Base-by-base conservation (phyloP, 2,888 invertebrate genomes). In the Drosophila prolongata region DNA sequence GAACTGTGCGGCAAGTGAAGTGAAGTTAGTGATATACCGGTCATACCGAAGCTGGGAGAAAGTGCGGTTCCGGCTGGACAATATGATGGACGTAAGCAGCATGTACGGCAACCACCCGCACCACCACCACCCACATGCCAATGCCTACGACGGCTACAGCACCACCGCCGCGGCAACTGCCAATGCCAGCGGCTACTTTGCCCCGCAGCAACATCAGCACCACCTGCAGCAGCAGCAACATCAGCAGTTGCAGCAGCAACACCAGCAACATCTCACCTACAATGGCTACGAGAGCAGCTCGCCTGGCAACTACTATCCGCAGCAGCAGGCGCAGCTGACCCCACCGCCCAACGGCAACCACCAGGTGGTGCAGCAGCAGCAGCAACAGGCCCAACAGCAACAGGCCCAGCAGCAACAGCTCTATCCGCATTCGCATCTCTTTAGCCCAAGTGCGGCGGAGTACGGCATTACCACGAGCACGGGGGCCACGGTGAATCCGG, bases 21-120 rank as follows among this genome's bases (percentile, higher is more conserved):
- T 50, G 60, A 55, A 38, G 2, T 8, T 3, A 37, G 19, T 38
- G 27, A 49, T 46, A 44, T 14, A 35, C 35, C 13, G 27, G 38
- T 11, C 27, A 49, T 35, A 49, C 44, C 13, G 14, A 46, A 34
- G 40, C 30, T 24, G 37, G 24, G 6, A 34, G 66, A 34, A 54
- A 66, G 66, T 67, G 66, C 19, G 58, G 50, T 59, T 71, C 69
- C 75, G 78, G 66, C 70, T 75, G 73, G 58, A 78, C 91, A 92
- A 92, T 90, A 92, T 92, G 92, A 92, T 92, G 92, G 92, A 92
- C 92, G 91, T 92, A 84, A 91, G 92, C 89, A 91, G 92, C 87
- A 92, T 92, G 92, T 92, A 92, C 87, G 92, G 92, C 79, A 92
- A 91, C 90, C 92, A 92, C 90, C 91, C 90, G 77, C 92, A 92